Evolutionary conservation across 2,797 vertebrate genomes (phyloP).

Genomic region (Sebastes itinus): DNA sequence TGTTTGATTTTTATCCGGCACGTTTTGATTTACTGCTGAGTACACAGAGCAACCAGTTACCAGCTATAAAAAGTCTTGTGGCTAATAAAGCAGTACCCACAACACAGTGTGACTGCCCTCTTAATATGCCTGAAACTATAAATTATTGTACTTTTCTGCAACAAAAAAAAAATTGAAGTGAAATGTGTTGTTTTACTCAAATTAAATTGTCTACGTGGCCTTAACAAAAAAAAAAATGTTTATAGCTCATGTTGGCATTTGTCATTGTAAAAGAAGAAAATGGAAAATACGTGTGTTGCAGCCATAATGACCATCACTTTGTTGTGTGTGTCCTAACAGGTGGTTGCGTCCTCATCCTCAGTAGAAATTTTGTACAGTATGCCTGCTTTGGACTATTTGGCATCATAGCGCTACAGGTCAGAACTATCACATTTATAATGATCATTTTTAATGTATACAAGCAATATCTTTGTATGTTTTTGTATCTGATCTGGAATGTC

Average conservation of each 20-base stretch:
- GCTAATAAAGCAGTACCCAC: no score
- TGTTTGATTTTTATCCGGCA: no score
- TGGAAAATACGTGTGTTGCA: background rate
- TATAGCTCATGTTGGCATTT: background rate
- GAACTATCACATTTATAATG: conserved; percentile 15
- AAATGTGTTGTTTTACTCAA: no score
- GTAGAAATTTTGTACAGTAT: conserved; percentile 98
- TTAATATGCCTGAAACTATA: no score
- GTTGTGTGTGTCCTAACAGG: conserved; percentile 77
- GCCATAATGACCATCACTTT: background rate
- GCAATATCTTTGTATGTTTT: background rate
- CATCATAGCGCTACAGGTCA: conserved; percentile 97
- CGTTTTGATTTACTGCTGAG: no score
- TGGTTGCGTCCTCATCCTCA: conserved; percentile 95
- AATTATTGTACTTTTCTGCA: no score
- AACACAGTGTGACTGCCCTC: no score
- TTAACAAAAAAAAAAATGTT: no score
- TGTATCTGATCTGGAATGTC: conserved; percentile 23
- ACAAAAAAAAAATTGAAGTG: no score
- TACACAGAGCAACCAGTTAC: no score
- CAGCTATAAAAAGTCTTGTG: no score
- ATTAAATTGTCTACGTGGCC: no score
- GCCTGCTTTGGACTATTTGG: conserved; percentile 98
- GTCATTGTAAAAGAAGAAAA: background rate
- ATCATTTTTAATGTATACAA: background rate